Evolutionary conservation across 2,113 vertebrate species (phyloP).

Genomic region (Lamprotornis superbus): DNA sequence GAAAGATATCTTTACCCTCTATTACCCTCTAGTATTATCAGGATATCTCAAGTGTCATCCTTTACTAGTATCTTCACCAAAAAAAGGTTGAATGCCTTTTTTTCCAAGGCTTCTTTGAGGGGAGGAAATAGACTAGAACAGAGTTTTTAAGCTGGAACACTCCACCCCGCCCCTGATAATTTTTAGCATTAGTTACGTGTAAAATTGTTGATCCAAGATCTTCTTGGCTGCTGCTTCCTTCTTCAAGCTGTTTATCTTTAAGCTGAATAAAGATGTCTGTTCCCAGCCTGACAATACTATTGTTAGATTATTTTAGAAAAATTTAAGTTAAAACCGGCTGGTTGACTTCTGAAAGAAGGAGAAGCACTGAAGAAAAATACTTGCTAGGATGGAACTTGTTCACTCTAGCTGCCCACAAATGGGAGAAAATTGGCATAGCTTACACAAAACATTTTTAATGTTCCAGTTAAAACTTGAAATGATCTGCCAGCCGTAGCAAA

Average conservation of each 20-base stretch:
- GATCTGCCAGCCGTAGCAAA: neutral
- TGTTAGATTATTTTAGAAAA: neutral
- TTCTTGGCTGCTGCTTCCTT: neutral
- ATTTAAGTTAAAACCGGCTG: neutral
- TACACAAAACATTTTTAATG: neutral
- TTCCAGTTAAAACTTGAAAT: neutral
- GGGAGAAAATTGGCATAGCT: neutral
- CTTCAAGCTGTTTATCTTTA: neutral
- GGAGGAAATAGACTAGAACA: neutral
- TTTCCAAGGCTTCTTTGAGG: neutral
- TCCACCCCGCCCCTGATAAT: accelerated
- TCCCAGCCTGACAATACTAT: neutral
- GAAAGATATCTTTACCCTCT: neutral
- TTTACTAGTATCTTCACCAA: neutral
- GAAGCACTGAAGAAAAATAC: neutral
- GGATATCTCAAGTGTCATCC: neutral
- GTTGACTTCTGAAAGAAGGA: neutral
- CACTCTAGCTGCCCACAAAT: neutral
- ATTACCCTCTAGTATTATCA: neutral
- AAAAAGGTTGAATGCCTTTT: neutral
- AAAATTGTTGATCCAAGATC: neutral
- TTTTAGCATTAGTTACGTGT: neutral
- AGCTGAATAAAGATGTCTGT: neutral
- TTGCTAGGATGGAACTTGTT: neutral
- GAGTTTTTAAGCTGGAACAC: neutral